Evolutionary conservation across 2,888 invertebrate genomes (phyloP).

Genomic region (Parnassius mnemosyne): DNA sequence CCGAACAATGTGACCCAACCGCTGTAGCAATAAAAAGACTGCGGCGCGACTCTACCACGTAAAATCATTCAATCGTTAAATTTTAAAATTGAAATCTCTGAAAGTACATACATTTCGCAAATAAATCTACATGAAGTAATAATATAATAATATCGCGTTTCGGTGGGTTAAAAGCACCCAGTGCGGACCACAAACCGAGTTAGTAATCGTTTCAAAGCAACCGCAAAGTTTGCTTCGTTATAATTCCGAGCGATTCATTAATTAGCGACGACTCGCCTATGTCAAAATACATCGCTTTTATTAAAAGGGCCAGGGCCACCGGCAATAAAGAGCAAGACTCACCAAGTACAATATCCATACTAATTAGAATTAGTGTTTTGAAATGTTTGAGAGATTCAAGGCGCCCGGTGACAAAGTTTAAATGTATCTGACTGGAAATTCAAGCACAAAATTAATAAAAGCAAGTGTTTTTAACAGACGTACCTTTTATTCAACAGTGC

Average conservation of each 20-base stretch:
- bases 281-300: constrained; percentile 11
- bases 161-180: constrained; percentile 2
- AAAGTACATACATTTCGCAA: too few relatives aligned
- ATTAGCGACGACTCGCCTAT: constrained; percentile 14
- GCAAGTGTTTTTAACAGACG: not conserved
- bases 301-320: constrained; percentile 7
- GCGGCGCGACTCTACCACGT: too few relatives aligned
- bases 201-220: constrained; percentile 8
- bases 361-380: constrained; percentile 12
- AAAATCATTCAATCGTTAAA: too few relatives aligned
- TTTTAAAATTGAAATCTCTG: too few relatives aligned
- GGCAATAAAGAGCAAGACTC: not conserved
- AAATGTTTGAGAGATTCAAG: not conserved
- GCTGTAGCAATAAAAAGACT: too few relatives aligned
- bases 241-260: constrained; percentile 13
- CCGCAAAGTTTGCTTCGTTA: constrained; percentile 16
- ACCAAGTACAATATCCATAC: constrained; percentile 4
- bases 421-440: not conserved
- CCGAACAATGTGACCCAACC: too few relatives aligned
- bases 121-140: too few relatives aligned
- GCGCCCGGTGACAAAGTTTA: not conserved
- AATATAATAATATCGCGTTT: too few relatives aligned
- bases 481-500: too few relatives aligned
- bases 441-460: not conserved
- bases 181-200: not conserved